phyloP scores from a whole-genome alignment of 2,113 vertebrate genomes.

The Acrocephalus arundinaceus region DNA sequence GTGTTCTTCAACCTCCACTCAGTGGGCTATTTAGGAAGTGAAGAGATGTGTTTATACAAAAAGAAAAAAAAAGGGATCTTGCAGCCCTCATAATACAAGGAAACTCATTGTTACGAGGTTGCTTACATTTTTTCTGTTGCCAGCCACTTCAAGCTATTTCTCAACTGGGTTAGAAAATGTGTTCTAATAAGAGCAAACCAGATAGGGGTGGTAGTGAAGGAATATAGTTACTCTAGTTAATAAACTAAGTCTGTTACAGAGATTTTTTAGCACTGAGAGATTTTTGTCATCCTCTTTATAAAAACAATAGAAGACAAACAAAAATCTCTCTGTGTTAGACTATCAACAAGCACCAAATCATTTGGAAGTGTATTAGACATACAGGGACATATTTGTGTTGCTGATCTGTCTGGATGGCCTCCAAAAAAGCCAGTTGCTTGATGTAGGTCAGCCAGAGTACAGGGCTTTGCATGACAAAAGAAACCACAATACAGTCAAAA shows the following conservation, averaged over 20 bases:
- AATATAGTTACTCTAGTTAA: not conserved
- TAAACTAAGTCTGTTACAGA: not conserved
- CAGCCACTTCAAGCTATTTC: not conserved
- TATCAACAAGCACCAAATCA: not conserved
- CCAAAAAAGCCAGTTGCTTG: not conserved
- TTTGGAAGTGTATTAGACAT: not conserved
- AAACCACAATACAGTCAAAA: not conserved
- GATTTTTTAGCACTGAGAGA: not conserved
- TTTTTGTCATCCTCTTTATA: not conserved
- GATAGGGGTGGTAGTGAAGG: not conserved
- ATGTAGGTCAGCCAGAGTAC: constrained; percentile 9
- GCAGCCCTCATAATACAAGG: not conserved
- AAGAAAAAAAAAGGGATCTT: not conserved
- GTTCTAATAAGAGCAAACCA: not conserved
- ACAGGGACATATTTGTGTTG: not conserved
- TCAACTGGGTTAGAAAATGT: not conserved
- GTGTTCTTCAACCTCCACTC: not conserved
- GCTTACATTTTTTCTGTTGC: not conserved
- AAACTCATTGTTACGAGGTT: not conserved
- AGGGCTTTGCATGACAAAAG: not conserved
- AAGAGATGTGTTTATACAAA: not conserved
- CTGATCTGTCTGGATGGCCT: not conserved
- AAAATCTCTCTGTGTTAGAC: not conserved
- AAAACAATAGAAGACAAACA: not conserved
- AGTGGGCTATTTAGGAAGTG: not conserved